Evolutionary conservation across 2,797 vertebrate species (phyloP), one percentile per base, ranked within the genome.

Genomic region (Sylvilagus floridanus): DNA sequence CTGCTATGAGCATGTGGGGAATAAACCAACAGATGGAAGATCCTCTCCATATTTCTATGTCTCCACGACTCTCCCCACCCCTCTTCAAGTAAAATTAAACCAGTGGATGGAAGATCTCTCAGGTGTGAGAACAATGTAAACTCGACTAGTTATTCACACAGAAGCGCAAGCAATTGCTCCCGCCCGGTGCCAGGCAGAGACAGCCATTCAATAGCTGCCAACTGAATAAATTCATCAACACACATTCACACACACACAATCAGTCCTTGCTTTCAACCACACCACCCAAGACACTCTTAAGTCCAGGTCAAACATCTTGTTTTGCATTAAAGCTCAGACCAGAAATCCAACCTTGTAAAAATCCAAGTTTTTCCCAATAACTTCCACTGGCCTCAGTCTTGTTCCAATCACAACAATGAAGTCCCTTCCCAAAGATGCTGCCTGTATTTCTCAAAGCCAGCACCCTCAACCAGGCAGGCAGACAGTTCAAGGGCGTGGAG

Each of bases 151-250:
- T 50, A 52, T n/a, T 91, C 71, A 60, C 77, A 86, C 30, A 91
- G 77, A 88, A 84, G 13, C 35, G 50, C 4, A 32, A 87, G 42
- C 50, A 72, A 83, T 63, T 81, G 66, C 63, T 57, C 50, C 65
- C 57, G 16, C 1, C 66, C 47, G 75, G 28, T 12, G 52, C 52
- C 76, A 87, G 78, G 60, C 32, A 95, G 68, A 86, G 47, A 87
- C 9, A 63, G 66, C 47, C 88, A 91, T 75, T 77, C 86, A 91
- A 82, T 77, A 87, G 77, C 28, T 88, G 68, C 77, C 73, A 50
- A 89, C n/a, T 14, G 13, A 89, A 84, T 62, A 57, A 95, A 93
- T 86, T 88, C 88, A 94, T 89, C 84, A 76, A 91, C 28, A 92
- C 26, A 93, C 35, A 73, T 22, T 35, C 4, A 12, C n/a, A 84